Evolutionary conservation across 2,113 vertebrate genomes (phyloP).

Genomic region (Petromus typicus): DNA sequence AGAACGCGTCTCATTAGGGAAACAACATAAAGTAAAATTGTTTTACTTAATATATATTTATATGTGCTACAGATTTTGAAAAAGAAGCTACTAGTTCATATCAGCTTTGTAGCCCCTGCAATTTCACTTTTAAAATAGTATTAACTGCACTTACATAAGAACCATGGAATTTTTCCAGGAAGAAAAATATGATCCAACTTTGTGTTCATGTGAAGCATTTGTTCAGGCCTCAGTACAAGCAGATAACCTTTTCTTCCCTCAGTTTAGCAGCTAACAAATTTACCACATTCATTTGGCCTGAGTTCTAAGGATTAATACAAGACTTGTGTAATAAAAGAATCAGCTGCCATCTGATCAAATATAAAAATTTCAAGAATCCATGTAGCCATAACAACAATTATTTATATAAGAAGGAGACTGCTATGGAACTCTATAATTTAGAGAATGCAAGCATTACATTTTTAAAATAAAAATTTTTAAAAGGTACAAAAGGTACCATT

Average conservation of each 20-base stretch:
- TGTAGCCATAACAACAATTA: not conserved
- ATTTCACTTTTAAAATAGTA: not conserved
- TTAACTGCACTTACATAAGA: not conserved
- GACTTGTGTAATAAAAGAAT: not conserved
- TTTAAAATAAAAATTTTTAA: not conserved
- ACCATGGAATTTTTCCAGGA: not conserved
- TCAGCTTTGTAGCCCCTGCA: not conserved
- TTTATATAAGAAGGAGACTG: not conserved
- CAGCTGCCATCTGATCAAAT: not conserved
- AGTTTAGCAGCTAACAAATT: not conserved
- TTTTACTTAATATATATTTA: not conserved
- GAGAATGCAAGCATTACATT: not conserved
- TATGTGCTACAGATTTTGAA: not conserved
- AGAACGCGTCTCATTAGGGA: not conserved
- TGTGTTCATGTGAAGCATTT: not conserved
- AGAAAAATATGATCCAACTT: not conserved
- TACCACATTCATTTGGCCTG: not conserved
- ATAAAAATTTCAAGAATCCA: not conserved
- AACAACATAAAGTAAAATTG: not conserved
- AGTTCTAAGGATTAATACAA: not conserved
- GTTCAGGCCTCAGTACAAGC: not conserved
- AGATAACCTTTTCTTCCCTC: not conserved
- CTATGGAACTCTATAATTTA: not conserved
- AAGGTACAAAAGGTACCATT: too few relatives aligned
- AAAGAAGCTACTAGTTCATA: not conserved